Evolutionary conservation across 2,113 vertebrate genomes (phyloP), one percentile per base, ranked within the genome.

Genomic region (Phylloscopus trochiloides): DNA sequence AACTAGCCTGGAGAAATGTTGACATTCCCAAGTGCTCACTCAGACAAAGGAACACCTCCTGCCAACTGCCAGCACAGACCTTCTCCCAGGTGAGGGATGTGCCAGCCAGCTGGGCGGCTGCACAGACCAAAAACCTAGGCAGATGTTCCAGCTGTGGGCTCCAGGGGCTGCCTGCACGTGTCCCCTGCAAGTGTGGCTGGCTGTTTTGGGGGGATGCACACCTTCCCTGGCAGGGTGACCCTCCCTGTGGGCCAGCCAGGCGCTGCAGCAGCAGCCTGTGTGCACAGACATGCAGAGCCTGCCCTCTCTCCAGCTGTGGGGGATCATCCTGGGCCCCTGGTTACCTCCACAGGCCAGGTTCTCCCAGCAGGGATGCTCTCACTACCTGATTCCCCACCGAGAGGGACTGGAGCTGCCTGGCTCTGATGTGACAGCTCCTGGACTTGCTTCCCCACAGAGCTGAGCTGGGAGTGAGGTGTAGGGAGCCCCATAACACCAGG

Each of bases 91-190:
- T 77, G 58, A 86, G 59, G 54, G 83, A 77, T 0, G 4, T 54
- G 54, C 50, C 71, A 95, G 9, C 8, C 21, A 7, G 38, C n/a
- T 1, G 0, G 22, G 12, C 2, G 4, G 86, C 52, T 86, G 48
- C 40, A 78, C 42, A 45, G 34, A 50, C 22, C 59, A 26, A 73
- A 91, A 91, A 29, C 16, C 0, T 0, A 74, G 40, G 59, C 48
- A 67, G 55, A 71, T 78, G 76, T 15, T 62, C 55, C 61, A 83
- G 72, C 55, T 70, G 31, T 2, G 3, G 51, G 36, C 78, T 88
- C 5, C 1, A 50, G 65, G 36, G 5, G 26, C 18, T 0, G 0
- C 74, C 31, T 79, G 40, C 20, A 38, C 0, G 0, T 19, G 24
- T 42, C 50, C 55, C 25, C 43, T 0, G 0, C 14, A 59, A 47